These are phyloP conservation scores for Siderastrea radians DNA, from an alignment of 92 coral and sea anemone genomes.

Conservation along the genomic window DNA sequence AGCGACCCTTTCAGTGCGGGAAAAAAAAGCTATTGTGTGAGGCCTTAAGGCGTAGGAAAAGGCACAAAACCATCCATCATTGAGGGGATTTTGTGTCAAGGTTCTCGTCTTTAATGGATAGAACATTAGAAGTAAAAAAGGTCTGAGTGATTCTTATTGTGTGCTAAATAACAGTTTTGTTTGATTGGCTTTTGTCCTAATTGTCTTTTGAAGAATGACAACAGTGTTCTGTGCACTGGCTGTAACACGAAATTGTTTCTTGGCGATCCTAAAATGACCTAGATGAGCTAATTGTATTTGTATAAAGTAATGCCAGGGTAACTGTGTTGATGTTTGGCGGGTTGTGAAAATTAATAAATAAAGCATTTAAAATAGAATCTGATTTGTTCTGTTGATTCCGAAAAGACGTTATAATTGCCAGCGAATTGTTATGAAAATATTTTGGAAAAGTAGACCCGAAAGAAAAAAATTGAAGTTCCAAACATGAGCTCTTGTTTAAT, in stretches of 20 bases:
- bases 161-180: neutral
- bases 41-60: neutral
- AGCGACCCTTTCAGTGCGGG: neutral
- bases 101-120: neutral
- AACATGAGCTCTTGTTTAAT: too few species aligned
- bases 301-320: neutral
- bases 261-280: neutral
- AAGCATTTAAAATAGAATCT: neutral
- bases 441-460: neutral
- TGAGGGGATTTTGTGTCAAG: neutral
- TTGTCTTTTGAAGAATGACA: neutral
- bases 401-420: neutral
- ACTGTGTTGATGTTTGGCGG: slow-evolving; percentile 10
- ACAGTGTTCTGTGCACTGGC: neutral
- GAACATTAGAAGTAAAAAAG: slow-evolving; percentile 1
- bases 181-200: neutral
- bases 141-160: neutral
- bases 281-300: neutral
- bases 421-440: neutral
- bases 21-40: neutral
- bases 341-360: neutral
- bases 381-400: slow-evolving; percentile 28
- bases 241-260: neutral
- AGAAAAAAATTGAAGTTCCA: neutral
- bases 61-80: neutral